Conservation (phyloP, 2,113 vertebrate species). For the Pseudolaguvia tuberculata region DNA sequence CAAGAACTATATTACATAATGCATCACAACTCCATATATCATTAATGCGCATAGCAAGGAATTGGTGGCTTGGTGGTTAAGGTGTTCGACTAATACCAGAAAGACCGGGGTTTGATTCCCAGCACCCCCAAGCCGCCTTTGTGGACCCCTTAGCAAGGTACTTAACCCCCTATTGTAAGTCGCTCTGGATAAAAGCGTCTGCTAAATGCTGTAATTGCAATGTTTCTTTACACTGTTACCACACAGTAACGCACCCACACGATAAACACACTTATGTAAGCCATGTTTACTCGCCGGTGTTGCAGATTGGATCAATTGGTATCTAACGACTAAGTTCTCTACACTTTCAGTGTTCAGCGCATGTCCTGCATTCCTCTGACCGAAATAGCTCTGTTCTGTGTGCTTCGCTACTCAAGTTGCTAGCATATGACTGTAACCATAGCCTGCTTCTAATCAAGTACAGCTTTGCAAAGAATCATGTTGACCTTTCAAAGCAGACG, state of each 20-base stretch:
- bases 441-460: constrained; percentile 31
- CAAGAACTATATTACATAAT: background rate
- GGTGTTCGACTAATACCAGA: too few relatives aligned
- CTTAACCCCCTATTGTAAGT: too few relatives aligned
- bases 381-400: constrained; percentile 67
- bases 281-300: constrained; percentile 43
- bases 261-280: constrained; percentile 50
- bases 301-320: constrained; percentile 52
- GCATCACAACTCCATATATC: background rate
- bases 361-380: constrained; percentile 53
- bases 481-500: constrained; percentile 10
- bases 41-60: background rate
- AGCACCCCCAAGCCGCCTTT: too few relatives aligned
- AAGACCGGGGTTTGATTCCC: too few relatives aligned
- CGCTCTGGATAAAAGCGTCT: too few relatives aligned
- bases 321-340: constrained; percentile 50
- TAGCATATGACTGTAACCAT: constrained; percentile 55
- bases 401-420: constrained; percentile 56
- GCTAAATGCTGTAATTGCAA: too few relatives aligned
- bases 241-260: background rate
- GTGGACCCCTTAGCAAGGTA: too few relatives aligned
- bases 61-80: too few relatives aligned
- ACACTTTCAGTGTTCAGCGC: constrained; percentile 51
- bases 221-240: background rate
- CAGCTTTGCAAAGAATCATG: constrained; percentile 20